Evolutionary conservation across 2,888 invertebrate species (phyloP).

Genomic region (Helleia helle): DNA sequence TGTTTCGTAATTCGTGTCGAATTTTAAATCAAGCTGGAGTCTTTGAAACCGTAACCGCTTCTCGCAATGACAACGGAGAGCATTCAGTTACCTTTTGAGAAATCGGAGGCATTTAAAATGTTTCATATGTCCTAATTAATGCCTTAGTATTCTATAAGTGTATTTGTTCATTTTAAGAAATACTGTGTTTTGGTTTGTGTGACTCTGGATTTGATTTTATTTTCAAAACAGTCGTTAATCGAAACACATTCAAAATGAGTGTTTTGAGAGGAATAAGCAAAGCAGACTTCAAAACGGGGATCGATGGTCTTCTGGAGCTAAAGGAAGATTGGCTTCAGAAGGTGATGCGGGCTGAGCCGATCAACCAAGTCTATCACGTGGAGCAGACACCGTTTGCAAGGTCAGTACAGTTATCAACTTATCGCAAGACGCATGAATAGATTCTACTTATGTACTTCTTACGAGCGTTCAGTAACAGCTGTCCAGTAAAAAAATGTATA

Average conservation of each 20-base stretch:
- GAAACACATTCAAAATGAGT: slow-evolving; percentile 71
- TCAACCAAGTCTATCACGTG: slow-evolving; percentile 84
- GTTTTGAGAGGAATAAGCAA: slow-evolving; percentile 69
- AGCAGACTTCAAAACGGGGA: slow-evolving; percentile 73
- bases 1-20: slow-evolving; percentile 55
- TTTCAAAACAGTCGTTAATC: slow-evolving; percentile 59
- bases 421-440: not conserved
- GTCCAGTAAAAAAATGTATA: not conserved
- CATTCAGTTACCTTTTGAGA: slow-evolving; percentile 68
- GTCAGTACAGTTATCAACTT: slow-evolving; percentile 58
- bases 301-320: slow-evolving; percentile 83
- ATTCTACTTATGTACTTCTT: not conserved
- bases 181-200: slow-evolving; percentile 64
- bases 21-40: slow-evolving; percentile 52
- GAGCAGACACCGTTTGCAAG: slow-evolving; percentile 90
- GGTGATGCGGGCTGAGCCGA: slow-evolving; percentile 81
- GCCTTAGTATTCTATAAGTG: slow-evolving; percentile 62
- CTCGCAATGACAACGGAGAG: slow-evolving; percentile 73
- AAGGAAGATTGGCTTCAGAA: slow-evolving; percentile 78
- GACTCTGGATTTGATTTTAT: slow-evolving; percentile 44
- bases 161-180: slow-evolving; percentile 65
- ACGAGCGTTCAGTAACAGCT: not conserved
- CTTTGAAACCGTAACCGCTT: slow-evolving; percentile 61
- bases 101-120: slow-evolving; percentile 70
- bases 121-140: slow-evolving; percentile 68